These are phyloP conservation scores for Linepithema humile DNA, from an alignment of 1,140 invertebrate species.

Conservation along the genomic window DNA sequence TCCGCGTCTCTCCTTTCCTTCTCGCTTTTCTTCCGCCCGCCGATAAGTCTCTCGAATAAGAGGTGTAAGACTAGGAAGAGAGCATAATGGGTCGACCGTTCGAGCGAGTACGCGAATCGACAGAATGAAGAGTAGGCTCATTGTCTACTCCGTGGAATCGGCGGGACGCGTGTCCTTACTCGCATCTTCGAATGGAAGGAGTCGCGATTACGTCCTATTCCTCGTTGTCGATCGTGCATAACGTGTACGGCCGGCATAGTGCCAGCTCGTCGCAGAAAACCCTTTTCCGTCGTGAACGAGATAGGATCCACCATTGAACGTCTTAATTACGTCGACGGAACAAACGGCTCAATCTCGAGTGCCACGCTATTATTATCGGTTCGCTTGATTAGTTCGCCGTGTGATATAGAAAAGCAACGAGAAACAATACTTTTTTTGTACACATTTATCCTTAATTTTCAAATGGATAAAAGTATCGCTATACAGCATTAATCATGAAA, in stretches of 20 bases:
- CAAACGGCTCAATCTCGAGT: constrained; percentile 19
- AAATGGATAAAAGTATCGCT: too few relatives aligned
- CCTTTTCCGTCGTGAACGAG: constrained; percentile 8
- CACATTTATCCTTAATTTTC: too few relatives aligned
- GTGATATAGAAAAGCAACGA: too few relatives aligned
- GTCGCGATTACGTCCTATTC: constrained; percentile 60
- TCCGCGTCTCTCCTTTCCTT: background rate
- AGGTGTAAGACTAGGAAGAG: constrained; percentile 56
- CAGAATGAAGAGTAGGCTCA: constrained; percentile 75
- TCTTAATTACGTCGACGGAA: constrained; percentile 52
- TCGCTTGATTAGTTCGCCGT: background rate
- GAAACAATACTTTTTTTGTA: too few relatives aligned
- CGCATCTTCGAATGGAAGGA: constrained; percentile 54
- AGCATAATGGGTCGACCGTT: constrained; percentile 65
- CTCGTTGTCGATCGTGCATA: constrained; percentile 46
- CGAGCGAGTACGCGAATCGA: constrained; percentile 68
- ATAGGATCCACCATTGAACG: constrained; percentile 30
- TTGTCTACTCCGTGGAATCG: constrained; percentile 65
- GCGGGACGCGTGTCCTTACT: constrained; percentile 10
- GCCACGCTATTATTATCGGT: background rate
- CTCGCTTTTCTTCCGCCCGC: background rate
- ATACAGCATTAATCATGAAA: too few relatives aligned
- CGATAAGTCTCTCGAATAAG: constrained; percentile 56
- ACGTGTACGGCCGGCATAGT: constrained; percentile 24
- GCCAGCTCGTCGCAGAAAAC: background rate